Base-by-base conservation (phyloP, 2,888 invertebrate genomes). In the Acleris laterana region DNA sequence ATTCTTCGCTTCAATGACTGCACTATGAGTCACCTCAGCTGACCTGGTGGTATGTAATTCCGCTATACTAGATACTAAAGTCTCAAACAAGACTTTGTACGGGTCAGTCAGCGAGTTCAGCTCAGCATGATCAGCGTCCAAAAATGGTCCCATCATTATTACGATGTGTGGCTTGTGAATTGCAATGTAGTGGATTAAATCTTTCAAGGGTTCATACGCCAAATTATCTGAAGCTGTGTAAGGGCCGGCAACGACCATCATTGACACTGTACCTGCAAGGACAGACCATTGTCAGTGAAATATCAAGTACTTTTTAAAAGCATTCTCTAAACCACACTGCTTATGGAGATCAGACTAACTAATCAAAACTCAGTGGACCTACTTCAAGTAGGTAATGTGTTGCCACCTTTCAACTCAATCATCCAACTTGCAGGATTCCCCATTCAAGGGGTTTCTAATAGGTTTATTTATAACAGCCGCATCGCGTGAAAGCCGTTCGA, bases 121-220 rank as follows among this genome's bases (percentile, higher is more conserved):
- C 65, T 94, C 90, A 16, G 93, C 86, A 83, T 96, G 96, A 22
- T 94, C 94, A 11, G 93, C 90, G 78, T 98, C 97, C 61, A 98
- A 83, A 82, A 98, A 97, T 0, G 98, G 98, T 0, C 99, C 98
- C 13, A 96, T 94, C 76, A 99, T 89, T 69, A 99, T 94, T 48
- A 97, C 94, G 20, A 98, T 89, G 82, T 98, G 96, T 0, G 98
- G 98, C 73, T 94, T 93, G 70, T 95, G 93, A 16, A 94, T 91
- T 63, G 87, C 88, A 0, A 97, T 94, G 77, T 95, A 95, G 17
- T 93, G 81, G 11, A 98, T 86, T 22, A 98, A 90, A 77, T 98
- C 97, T 74, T 95, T 94, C 46, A 98, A 87, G 0, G 98, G 98
- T 77, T 97, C 96, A 81, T 96, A 98, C 0, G 94, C 87, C 63